Conservation (phyloP, 2,113 vertebrate species). For the Balaeniceps rex region DNA sequence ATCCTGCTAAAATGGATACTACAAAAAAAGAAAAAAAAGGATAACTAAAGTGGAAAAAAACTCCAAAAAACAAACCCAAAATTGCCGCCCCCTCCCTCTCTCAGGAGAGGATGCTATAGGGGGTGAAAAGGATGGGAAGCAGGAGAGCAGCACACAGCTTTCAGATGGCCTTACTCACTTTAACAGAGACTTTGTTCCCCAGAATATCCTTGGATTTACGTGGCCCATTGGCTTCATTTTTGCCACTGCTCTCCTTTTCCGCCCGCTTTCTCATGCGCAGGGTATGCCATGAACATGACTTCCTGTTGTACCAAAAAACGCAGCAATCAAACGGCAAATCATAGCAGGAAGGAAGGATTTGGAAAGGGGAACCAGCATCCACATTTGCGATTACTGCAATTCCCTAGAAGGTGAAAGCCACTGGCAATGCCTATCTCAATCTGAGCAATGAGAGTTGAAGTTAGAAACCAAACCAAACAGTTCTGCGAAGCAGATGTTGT, state of each 20-base stretch:
- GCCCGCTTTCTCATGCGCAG: constrained; percentile 97
- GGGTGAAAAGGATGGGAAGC: constrained; percentile 69
- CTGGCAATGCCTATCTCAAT: background rate
- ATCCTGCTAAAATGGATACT: constrained; percentile 65
- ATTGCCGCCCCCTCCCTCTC: constrained; percentile 37
- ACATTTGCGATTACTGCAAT: constrained; percentile 37
- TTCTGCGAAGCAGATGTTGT: constrained; percentile 46
- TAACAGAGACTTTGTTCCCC: constrained; percentile 89
- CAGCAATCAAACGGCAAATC: constrained; percentile 80
- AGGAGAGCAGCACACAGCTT: constrained; percentile 70
- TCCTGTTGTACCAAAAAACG: constrained; percentile 97
- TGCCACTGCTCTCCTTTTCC: constrained; percentile 87
- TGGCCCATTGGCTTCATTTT: constrained; percentile 90
- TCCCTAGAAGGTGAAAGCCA: constrained; percentile 51
- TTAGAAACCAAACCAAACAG: constrained; percentile 22
- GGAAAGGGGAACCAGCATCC: constrained; percentile 58
- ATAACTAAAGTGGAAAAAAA: constrained; percentile 8
- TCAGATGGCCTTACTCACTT: constrained; percentile 91
- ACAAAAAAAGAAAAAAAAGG: background rate
- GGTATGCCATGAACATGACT: constrained; percentile 99
- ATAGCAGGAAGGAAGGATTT: constrained; percentile 56
- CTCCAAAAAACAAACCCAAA: background rate
- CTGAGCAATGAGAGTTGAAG: constrained; percentile 41
- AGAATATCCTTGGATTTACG: constrained; percentile 95
- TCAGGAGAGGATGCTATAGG: constrained; percentile 59